Evolutionary conservation across 1,140 invertebrate genomes (phyloP).

Genomic region (Phenacoccus solenopsis): DNA sequence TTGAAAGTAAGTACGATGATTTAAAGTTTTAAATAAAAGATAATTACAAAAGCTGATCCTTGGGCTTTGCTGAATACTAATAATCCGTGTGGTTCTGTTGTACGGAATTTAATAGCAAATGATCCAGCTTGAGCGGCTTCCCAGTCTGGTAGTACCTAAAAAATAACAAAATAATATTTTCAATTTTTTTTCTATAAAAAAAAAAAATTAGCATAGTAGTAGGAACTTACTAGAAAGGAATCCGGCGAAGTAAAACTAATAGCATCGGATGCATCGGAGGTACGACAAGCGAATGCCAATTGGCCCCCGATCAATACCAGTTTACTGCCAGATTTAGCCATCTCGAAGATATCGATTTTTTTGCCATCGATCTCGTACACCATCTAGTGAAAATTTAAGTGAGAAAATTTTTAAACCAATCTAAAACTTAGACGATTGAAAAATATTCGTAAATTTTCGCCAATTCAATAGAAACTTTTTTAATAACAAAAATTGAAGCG

Average conservation of each 20-base stretch:
- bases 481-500: not conserved
- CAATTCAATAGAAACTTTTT: not conserved
- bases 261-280: slow-evolving; percentile 71
- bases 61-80: slow-evolving; percentile 80
- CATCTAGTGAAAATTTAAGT: slow-evolving; percentile 45
- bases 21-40: not conserved
- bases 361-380: slow-evolving; percentile 82
- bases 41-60: slow-evolving; percentile 12
- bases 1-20: too few species aligned
- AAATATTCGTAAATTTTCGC: not conserved
- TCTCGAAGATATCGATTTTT: slow-evolving; percentile 73
- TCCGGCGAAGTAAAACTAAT: slow-evolving; percentile 82
- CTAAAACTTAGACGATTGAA: not conserved
- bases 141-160: slow-evolving; percentile 73
- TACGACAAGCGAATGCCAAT: slow-evolving; percentile 77
- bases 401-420: not conserved
- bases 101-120: slow-evolving; percentile 85
- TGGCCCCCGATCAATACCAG: slow-evolving; percentile 77
- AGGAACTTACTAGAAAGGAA: slow-evolving; percentile 63
- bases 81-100: slow-evolving; percentile 85
- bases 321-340: slow-evolving; percentile 69
- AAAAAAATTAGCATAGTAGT: not conserved
- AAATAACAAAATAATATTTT: slow-evolving; percentile 6
- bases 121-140: slow-evolving; percentile 72
- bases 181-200: not conserved